Conservation (phyloP, 2,113 vertebrate species). For the Hippolais icterina region DNA sequence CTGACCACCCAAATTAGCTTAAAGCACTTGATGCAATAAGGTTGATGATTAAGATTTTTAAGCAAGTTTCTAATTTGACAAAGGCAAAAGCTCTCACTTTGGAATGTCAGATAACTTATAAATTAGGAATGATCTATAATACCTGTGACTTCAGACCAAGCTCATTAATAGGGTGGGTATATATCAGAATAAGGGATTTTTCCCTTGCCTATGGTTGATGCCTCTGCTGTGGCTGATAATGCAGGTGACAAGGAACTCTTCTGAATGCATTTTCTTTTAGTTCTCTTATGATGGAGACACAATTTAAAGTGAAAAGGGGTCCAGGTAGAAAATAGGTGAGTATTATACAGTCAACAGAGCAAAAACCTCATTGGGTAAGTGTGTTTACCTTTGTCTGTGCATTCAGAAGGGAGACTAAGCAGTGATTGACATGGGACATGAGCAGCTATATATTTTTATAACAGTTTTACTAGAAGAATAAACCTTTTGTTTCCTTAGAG, state of each 20-base stretch:
- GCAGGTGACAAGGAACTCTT: background rate
- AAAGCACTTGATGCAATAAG: background rate
- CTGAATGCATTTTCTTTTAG: background rate
- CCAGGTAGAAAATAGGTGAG: background rate
- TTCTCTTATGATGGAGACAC: background rate
- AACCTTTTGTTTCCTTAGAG: background rate
- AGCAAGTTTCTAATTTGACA: background rate
- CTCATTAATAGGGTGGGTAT: background rate
- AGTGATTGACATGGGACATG: background rate
- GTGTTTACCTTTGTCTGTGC: background rate
- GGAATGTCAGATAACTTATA: background rate
- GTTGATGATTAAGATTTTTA: background rate
- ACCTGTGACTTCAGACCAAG: background rate
- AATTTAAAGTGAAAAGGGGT: background rate
- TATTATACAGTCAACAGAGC: background rate
- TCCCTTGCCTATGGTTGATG: background rate
- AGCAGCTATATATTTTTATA: background rate
- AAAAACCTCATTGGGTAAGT: background rate
- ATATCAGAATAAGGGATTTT: background rate
- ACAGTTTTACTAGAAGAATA: background rate
- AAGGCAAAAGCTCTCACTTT: background rate
- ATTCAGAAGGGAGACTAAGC: background rate
- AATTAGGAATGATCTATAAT: background rate
- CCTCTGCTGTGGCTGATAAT: background rate
- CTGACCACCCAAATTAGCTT: background rate